phyloP scores from a whole-genome alignment of 2,888 invertebrate genomes.

The Globia sparganii region DNA sequence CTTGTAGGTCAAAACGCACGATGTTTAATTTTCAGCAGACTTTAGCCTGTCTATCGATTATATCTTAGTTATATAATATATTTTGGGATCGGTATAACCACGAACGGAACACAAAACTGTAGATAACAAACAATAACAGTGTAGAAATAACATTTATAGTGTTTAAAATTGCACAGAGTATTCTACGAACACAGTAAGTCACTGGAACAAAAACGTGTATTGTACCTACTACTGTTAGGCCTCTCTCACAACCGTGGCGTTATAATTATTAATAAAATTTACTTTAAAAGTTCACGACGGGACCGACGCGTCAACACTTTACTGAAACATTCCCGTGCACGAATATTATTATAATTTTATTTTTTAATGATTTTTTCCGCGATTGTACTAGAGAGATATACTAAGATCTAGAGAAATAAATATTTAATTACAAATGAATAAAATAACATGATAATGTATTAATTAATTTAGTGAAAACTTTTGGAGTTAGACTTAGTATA shows the following conservation, averaged over 20 bases:
- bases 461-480: conserved; percentile 68
- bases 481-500: conserved; percentile 74
- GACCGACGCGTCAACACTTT: conserved; percentile 63
- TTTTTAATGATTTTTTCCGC: conserved; percentile 65
- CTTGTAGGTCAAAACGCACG: conserved; percentile 14
- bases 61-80: conserved; percentile 34
- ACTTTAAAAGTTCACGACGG: conserved; percentile 68
- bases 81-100: conserved; percentile 52
- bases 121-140: conserved; percentile 80
- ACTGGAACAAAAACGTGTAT: conserved; percentile 77
- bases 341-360: conserved; percentile 64
- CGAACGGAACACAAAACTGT: conserved; percentile 66
- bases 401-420: conserved; percentile 66
- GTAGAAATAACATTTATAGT: conserved; percentile 79
- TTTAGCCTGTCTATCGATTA: conserved; percentile 9
- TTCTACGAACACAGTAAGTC: conserved; percentile 87
- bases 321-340: conserved; percentile 68
- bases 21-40: background rate
- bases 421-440: conserved; percentile 68
- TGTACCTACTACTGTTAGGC: conserved; percentile 86
- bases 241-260: conserved; percentile 89
- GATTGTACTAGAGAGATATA: conserved; percentile 74
- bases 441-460: conserved; percentile 64
- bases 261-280: conserved; percentile 69
- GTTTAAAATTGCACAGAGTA: conserved; percentile 78